These are phyloP conservation scores for Hedychridium roseum DNA, from an alignment of 2,888 invertebrate genomes.

Conservation along the genomic window DNA sequence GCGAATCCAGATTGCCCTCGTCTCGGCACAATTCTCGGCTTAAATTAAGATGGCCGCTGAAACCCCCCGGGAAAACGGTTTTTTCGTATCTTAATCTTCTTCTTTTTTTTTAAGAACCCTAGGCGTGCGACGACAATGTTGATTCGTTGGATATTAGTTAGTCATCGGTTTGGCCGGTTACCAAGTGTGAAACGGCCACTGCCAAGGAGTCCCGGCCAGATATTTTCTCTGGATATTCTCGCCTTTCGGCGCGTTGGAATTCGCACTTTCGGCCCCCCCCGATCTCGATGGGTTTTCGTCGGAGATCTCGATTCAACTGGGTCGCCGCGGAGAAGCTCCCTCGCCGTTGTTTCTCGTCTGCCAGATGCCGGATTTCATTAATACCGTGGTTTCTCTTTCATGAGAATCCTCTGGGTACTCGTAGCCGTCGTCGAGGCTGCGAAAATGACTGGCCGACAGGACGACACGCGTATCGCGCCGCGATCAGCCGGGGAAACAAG, in stretches of 20 bases:
- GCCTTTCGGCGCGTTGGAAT: conserved; percentile 35
- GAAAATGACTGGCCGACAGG: conserved; percentile 18
- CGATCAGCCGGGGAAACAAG: conserved; percentile 19
- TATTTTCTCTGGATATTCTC: conserved; percentile 33
- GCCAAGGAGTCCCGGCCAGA: conserved; percentile 53
- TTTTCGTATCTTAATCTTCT: too few species aligned
- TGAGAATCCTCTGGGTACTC: conserved; percentile 41
- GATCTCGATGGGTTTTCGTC: not conserved
- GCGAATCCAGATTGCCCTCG: too few species aligned
- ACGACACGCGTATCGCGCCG: conserved; percentile 27
- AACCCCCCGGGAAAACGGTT: too few species aligned
- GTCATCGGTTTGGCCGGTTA: conserved; percentile 51
- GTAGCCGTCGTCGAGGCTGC: conserved; percentile 18
- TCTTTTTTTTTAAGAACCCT: too few species aligned
- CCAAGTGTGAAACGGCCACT: conserved; percentile 51
- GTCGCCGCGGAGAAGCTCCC: conserved; percentile 4
- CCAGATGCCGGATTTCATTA: conserved; percentile 45
- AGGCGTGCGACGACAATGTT: too few species aligned
- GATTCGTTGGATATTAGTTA: too few species aligned
- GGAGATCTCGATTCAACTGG: conserved; percentile 8
- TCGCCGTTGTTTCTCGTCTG: conserved; percentile 27
- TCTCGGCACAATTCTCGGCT: too few species aligned
- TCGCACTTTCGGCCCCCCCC: too few species aligned
- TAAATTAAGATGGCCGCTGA: too few species aligned
- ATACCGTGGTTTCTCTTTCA: conserved; percentile 44